Percentiles rank a stretch among this genome's conserved stretches.
These are phyloP conservation scores for Vombatus ursinus DNA, from an alignment of 2,113 vertebrate genomes.

Conservation along the genomic window DNA sequence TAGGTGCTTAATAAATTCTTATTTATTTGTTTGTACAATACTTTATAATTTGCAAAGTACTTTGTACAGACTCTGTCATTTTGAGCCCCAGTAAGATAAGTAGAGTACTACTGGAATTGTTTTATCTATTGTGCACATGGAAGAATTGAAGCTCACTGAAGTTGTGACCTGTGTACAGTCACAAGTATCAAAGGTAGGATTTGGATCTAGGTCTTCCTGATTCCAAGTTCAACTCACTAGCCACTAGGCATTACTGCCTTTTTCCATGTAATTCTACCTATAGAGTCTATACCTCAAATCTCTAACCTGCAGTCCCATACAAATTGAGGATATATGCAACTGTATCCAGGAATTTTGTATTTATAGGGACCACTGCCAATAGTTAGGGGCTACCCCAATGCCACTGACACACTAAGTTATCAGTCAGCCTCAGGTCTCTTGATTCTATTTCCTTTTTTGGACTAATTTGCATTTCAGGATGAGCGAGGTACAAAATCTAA, in stretches of 20 bases:
- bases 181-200: neutral
- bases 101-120: neutral
- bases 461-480: neutral
- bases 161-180: neutral
- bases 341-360: neutral
- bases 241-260: neutral
- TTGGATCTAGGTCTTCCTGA: neutral
- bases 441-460: neutral
- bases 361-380: neutral
- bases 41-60: neutral
- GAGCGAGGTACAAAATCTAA: neutral
- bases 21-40: neutral
- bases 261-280: neutral
- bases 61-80: neutral
- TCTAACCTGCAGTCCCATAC: neutral
- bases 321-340: neutral
- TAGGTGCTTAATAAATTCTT: neutral
- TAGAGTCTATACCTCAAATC: neutral
- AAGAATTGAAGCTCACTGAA: neutral
- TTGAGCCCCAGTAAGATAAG: neutral
- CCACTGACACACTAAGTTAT: neutral
- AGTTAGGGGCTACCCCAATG: neutral
- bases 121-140: neutral
- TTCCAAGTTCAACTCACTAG: neutral
- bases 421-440: neutral